phyloP scores from a whole-genome alignment of 2,888 invertebrate genomes.

The Monochamus alternatus region DNA sequence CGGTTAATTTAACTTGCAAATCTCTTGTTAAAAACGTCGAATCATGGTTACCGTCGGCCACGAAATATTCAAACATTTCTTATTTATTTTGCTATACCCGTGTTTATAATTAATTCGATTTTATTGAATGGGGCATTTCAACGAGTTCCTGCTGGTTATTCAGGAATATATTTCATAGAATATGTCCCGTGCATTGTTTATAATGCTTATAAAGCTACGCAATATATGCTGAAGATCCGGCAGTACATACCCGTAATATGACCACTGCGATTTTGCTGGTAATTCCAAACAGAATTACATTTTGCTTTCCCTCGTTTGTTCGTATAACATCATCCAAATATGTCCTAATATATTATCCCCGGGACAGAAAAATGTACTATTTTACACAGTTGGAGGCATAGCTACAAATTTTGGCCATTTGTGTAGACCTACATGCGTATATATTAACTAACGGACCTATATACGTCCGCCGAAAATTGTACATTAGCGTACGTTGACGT shows the following conservation, averaged over 20 bases:
- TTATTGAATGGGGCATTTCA: no score
- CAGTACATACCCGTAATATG: constrained; percentile 1
- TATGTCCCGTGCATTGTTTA: background rate
- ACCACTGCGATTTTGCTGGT: constrained; percentile 1
- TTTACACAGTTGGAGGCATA: constrained; percentile 39
- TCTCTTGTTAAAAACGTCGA: no score
- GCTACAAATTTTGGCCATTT: constrained; percentile 49
- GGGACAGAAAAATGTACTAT: constrained; percentile 40
- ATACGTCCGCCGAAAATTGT: constrained; percentile 46
- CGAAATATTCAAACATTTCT: no score
- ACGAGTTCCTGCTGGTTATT: background rate
- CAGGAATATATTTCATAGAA: background rate
- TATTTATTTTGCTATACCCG: no score
- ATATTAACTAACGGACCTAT: constrained; percentile 48
- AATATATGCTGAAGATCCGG: constrained; percentile 11
- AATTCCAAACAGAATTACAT: constrained; percentile 12
- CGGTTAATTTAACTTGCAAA: no score
- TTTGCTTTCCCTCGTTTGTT: constrained; percentile 12
- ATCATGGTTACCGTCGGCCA: no score
- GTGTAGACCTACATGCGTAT: constrained; percentile 45
- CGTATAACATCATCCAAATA: constrained; percentile 13
- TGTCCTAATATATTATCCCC: constrained; percentile 11
- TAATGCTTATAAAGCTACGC: constrained; percentile 1
- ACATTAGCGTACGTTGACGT: constrained; percentile 46
- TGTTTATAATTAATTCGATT: no score